Evolutionary conservation across 2,888 invertebrate species (phyloP), one percentile per base, ranked within the genome.

Genomic region (Folsomia manolachei): DNA sequence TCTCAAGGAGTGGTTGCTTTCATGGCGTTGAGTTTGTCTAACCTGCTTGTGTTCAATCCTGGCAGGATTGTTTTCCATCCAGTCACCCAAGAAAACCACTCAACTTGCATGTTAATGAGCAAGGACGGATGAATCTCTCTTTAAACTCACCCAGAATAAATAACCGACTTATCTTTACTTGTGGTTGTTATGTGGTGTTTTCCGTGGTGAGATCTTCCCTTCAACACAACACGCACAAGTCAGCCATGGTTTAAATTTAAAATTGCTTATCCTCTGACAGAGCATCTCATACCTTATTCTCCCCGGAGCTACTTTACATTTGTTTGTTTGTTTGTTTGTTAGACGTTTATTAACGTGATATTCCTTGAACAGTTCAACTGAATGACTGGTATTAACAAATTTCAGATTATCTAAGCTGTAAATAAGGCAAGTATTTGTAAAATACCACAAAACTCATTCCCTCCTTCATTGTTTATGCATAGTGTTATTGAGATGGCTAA

Each of bases 31-130:
- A n/a, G n/a, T n/a, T n/a, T n/a, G n/a, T n/a, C n/a, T n/a, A 51
- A 51, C 51, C 18, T 51, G 7, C 56, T 56, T 56, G 18, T 56
- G 19, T n/a, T 56, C 56, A 39, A 4, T 56, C 19, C 9, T n/a
- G 27, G n/a, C n/a, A n/a, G n/a, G 67, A 67, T 67, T 67, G 67
- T 67, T 56, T 67, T 67, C 52, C 67, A 25, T 24, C 21, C 27
- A 62, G 62, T 64, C 18, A 21, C 19, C 25, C 51, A 66, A 51
- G 4, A 39, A 64, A 26, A 52, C 66, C 66, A 66, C 66, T 66
- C 52, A 66, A 66, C 21, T 51, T 66, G 66, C 51, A 66, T 66
- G 21, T 52, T 66, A 66, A 66, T 66, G 66, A 66, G 66, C 39
- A 39, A 4, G 7, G 39, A 39, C 39, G 39, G n/a, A n/a, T n/a